Conservation (phyloP, 2,797 vertebrate genomes). For the Gallirallus australis region DNA sequence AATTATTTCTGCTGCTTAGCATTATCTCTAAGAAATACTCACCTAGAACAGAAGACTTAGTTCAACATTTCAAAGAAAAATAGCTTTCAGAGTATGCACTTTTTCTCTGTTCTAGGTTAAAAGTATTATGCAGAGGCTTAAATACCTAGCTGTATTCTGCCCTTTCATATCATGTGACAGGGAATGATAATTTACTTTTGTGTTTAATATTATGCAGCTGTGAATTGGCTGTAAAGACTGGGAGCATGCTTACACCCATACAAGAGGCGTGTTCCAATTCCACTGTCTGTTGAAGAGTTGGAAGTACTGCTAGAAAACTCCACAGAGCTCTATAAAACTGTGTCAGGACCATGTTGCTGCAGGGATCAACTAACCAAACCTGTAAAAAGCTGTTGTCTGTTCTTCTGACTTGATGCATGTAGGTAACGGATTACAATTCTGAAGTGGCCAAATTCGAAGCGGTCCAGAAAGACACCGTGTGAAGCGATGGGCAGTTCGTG, state of each 20-base stretch:
- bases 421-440: background rate
- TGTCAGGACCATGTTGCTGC: constrained; percentile 1
- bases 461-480: background rate
- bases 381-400: constrained; percentile 6
- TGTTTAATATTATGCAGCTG: constrained; percentile 42
- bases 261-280: background rate
- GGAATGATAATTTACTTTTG: constrained; percentile 46
- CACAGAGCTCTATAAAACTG: constrained; percentile 11
- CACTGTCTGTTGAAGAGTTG: background rate
- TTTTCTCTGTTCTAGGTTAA: constrained; percentile 34
- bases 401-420: background rate
- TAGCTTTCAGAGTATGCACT: background rate
- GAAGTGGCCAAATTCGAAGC: background rate
- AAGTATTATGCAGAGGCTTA: constrained; percentile 43
- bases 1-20: constrained; percentile 19
- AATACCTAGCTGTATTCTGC: constrained; percentile 36
- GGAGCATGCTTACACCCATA: background rate
- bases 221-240: constrained; percentile 28
- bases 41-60: background rate
- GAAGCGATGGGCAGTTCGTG: background rate
- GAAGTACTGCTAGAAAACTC: constrained; percentile 22
- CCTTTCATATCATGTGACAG: constrained; percentile 15
- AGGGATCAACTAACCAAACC: constrained; percentile 36
- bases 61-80: constrained; percentile 46
- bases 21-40: constrained; percentile 12